phyloP scores from a whole-genome alignment of 2,888 invertebrate genomes.

The Ophion obscuratus region DNA sequence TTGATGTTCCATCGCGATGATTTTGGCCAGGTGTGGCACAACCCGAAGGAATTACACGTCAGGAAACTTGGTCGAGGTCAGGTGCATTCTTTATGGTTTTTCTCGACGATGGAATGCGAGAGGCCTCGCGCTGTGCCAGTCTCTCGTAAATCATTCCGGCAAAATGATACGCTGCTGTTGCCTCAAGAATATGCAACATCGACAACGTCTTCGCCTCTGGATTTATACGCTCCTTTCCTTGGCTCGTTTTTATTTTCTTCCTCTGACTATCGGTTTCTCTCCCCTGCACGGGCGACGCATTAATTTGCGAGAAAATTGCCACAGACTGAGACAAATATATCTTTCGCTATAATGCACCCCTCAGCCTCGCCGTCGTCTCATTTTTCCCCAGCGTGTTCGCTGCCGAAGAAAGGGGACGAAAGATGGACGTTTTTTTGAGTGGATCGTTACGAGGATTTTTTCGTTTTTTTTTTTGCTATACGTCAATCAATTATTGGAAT shows the following conservation, averaged over 20 bases:
- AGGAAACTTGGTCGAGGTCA: conserved; percentile 52
- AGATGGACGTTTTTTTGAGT: too few relatives aligned
- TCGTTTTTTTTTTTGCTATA: too few relatives aligned
- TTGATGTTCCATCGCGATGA: conserved; percentile 5
- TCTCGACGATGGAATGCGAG: conserved; percentile 20
- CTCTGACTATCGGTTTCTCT: background rate
- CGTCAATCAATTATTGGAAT: too few relatives aligned
- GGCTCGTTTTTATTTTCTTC: background rate
- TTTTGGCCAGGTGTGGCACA: conserved; percentile 27
- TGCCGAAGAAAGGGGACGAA: background rate
- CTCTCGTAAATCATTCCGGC: conserved; percentile 57
- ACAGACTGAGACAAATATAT: conserved; percentile 17
- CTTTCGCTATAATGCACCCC: conserved; percentile 37
- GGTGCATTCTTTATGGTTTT: conserved; percentile 59
- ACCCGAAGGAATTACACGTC: conserved; percentile 17
- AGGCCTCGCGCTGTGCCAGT: conserved; percentile 24
- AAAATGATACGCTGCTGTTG: conserved; percentile 47
- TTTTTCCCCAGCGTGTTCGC: background rate
- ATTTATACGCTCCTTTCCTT: background rate
- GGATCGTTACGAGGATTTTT: too few relatives aligned
- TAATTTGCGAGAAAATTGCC: conserved; percentile 2
- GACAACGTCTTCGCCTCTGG: background rate
- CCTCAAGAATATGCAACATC: conserved; percentile 6
- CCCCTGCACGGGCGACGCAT: background rate
- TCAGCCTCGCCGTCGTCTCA: conserved; percentile 8